Base-by-base conservation (phyloP, 2,888 invertebrate species). In the Amitus sp. region DNA sequence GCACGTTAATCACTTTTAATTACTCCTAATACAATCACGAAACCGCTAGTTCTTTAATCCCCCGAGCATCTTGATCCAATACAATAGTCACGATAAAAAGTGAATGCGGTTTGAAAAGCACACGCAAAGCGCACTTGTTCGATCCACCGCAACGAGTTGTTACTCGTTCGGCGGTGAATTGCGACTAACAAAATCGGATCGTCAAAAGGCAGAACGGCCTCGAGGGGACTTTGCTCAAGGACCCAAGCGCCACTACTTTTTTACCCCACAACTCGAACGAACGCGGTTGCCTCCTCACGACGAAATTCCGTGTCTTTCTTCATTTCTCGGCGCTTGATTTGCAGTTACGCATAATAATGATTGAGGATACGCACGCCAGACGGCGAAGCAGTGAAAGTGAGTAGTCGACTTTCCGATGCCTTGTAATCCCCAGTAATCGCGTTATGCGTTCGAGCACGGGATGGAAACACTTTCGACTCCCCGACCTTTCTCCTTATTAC, bases 331-430 rank as follows among this genome's bases (percentile, higher is more conserved):
- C n/a, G 33, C 18, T 47, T 34, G 20, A 7, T 19, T 13, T 2
- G 19, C n/a, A 12, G 23, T 6, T 28, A 17, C 19, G n/a, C 18
- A 34, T 42, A 20, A 20, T 23, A 15, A 10, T 19, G 40, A 50
- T 28, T n/a, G 33, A 66, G 75, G 69, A 73, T 69, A n/a, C n/a
- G 60, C 68, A 69, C 70, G 71, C 70, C 65, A 69, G 52, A 53
- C 66, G 45, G 59, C 66, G 55, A 70, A 70, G 62, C 30, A 76
- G 78, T 76, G 77, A 77, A 78, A 77, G 78, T n/a, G n/a, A n/a
- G n/a, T n/a, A n/a, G n/a, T n/a, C n/a, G n/a, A n/a, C n/a, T n/a
- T n/a, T n/a, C n/a, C n/a, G n/a, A n/a, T n/a, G n/a, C 77, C 71
- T 66, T 66, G 39, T 17, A 17, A n/a, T n/a, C n/a, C 15, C 15